These are phyloP conservation scores for Neoarius graeffei DNA, from an alignment of 2,113 vertebrate genomes.

Conservation along the genomic window DNA sequence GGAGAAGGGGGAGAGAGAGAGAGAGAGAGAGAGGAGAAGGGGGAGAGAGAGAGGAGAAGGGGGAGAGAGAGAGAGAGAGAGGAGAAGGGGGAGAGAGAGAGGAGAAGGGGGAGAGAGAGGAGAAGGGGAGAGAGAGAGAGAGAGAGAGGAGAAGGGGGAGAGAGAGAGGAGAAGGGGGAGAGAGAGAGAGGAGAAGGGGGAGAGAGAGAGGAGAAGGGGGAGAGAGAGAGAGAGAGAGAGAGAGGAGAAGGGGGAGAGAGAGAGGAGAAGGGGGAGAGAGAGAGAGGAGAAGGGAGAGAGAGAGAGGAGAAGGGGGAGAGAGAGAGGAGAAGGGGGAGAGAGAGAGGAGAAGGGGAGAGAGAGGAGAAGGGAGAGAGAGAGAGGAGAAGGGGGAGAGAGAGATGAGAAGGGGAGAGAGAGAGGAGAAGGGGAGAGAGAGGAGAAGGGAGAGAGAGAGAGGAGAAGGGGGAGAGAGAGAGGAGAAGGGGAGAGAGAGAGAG, in stretches of 20 bases:
- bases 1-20: not conserved
- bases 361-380: not conserved
- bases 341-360: not conserved
- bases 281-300: not conserved
- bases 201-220: not conserved
- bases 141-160: not conserved
- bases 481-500: not conserved
- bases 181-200: not conserved
- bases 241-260: too few relatives aligned
- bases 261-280: too few relatives aligned
- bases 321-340: not conserved
- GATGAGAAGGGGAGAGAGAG: too few relatives aligned
- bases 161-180: not conserved
- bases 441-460: not conserved
- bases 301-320: not conserved
- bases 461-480: too few relatives aligned
- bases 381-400: not conserved
- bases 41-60: too few relatives aligned
- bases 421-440: not conserved
- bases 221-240: not conserved
- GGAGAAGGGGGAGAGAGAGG: not conserved
- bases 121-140: not conserved
- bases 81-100: not conserved
- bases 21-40: not conserved
- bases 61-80: not conserved